Evolutionary conservation across 2,797 vertebrate species (phyloP), one percentile per base, ranked within the genome.

Genomic region (Paratrypauchen microcephalus): DNA sequence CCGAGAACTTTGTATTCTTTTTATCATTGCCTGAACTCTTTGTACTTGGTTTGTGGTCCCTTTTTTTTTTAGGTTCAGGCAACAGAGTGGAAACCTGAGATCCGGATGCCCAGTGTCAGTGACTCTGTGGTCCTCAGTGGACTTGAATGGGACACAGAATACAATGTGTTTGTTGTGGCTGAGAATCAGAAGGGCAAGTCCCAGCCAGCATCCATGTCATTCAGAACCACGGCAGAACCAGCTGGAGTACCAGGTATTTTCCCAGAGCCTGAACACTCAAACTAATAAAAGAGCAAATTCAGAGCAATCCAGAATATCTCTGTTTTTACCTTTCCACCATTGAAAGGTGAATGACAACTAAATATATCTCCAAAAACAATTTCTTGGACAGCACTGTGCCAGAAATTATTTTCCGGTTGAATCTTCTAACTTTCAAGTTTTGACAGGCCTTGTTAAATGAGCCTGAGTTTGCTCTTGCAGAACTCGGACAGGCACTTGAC

Each of bases 141-240:
- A 0, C 86, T 99, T 82, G 95, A 97, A 11, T 99, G 97, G 97
- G 95, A 99, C 57, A 96, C 95, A 0, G 97, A 98, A 73, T 99
- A 99, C 2, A 94, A 94, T 8, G 93, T 99, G 41, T 91, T 83
- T 0, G 97, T 99, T 86, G 90, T 97, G 66, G 98, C 97, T 0
- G 97, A 96, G 87, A 99, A 99, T 87, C 90, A 95, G 86, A 95
- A 96, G 86, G 98, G 98, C 73, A 97, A 95, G 58, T 99, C 97
- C 8, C 93, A 94, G n/a, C 93, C 96, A 0, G 96, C 95, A 2
- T 91, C 80, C 48, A 92, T 96, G 55, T 91, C 94, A 68, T 96
- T 98, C 92, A 93, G 88, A 82, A 99, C 98, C 0, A 92, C 95
- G 0, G 90, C 93, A 0, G 90, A 98, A 89, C 97, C 97, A 23